These are phyloP conservation scores for Diorhabda carinulata DNA, from an alignment of 1,140 invertebrate species.

Conservation along the genomic window DNA sequence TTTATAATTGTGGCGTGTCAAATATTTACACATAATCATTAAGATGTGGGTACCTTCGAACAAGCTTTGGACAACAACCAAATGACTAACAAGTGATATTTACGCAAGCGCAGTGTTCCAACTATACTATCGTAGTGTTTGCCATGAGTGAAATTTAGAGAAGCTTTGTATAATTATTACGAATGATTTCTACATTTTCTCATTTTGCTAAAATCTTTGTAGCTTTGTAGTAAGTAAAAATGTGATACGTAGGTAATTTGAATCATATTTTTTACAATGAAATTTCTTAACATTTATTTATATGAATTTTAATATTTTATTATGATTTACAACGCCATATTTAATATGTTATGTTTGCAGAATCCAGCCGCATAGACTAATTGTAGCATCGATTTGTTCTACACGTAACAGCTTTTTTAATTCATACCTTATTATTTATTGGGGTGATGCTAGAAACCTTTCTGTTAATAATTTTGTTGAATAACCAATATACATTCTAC, in stretches of 20 bases:
- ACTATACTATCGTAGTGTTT: slow-evolving; percentile 23
- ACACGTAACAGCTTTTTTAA: slow-evolving; percentile 41
- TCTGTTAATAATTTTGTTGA: neutral
- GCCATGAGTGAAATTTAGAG: slow-evolving; percentile 29
- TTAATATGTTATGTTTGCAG: slow-evolving; percentile 46
- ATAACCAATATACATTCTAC: neutral
- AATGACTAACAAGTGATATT: slow-evolving; percentile 19
- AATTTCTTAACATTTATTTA: slow-evolving; percentile 18
- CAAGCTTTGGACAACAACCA: slow-evolving; percentile 14
- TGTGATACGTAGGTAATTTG: slow-evolving; percentile 31
- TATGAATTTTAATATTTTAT: slow-evolving; percentile 30
- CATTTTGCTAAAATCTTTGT: slow-evolving; percentile 31
- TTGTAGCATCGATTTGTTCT: slow-evolving; percentile 44
- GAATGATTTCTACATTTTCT: slow-evolving; percentile 33
- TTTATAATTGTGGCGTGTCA: too few relatives aligned
- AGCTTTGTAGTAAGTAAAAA: slow-evolving; percentile 43
- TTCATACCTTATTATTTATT: slow-evolving; percentile 25
- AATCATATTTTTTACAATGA: slow-evolving; percentile 26
- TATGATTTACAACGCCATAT: slow-evolving; percentile 36
- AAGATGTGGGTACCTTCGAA: slow-evolving; percentile 1
- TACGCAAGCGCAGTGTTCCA: slow-evolving; percentile 14
- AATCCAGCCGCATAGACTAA: slow-evolving; percentile 46
- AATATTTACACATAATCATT: neutral
- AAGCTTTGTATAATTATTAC: slow-evolving; percentile 33
- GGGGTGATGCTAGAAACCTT: neutral